Evolutionary conservation across 1,140 invertebrate genomes (phyloP), one percentile per base, ranked within the genome.

Genomic region (Drosophila kurseongensis): DNA sequence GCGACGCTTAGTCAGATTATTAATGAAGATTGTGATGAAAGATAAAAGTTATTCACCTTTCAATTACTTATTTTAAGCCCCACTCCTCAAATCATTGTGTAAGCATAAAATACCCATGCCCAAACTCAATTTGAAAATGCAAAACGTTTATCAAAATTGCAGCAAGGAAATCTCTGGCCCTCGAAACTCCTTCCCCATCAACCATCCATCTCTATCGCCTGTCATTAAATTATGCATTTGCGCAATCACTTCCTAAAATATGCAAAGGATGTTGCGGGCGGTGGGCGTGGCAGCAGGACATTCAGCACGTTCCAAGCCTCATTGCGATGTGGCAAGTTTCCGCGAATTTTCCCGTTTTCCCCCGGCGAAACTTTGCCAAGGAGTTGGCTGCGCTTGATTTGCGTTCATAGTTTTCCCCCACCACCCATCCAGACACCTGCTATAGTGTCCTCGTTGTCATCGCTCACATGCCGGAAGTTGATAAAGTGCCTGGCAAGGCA

Each of bases 211-310:
- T 81, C 82, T 78, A 82, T 86, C 83, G 78, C 59, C 57, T 88
- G 83, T 86, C 82, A 86, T 86, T 86, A 86, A 86, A 86, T 86
- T 86, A 86, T 86, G 82, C 82, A 86, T 88, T 85, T 88, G 83
- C 63, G 78, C 83, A 86, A 86, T 86, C 82, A 86, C 82, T 88
- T 86, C 78, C 82, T 88, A 82, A 88, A 86, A 82, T 86, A 86
- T 86, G 83, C 78, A 86, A 73, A 75, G 66, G 50, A 75, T 54
- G 40, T 48, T 51, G 14, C 50, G 36, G 36, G 45, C 5, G 29
- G 61, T 32, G 44, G 14, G 27, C 29, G 29, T 13, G 35, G 55
- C 62, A 48, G 12, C 52, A 38, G 71, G 38, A 44, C n/a, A 50
- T 62, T 61, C 36, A 38, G 42, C 65, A 71, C 55, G 75, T 75